Percentiles rank a stretch among this genome's conserved stretches.
Evolutionary conservation across 2,888 invertebrate species (phyloP).

Genomic region (Tenthredo distinguenda): DNA sequence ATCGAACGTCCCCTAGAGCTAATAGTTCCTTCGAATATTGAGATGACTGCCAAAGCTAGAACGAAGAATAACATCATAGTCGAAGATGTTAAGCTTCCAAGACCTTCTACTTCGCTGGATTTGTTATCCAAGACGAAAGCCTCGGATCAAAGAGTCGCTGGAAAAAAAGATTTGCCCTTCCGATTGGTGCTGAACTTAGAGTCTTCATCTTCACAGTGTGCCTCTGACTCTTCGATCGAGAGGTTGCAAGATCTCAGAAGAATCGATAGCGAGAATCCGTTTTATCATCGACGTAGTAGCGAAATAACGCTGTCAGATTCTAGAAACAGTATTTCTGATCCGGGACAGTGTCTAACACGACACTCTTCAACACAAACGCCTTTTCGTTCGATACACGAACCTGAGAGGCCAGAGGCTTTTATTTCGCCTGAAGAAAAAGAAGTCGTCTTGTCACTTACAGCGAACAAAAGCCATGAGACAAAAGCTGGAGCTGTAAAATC

Average conservation of each 20-base stretch:
- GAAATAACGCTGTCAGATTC: not conserved
- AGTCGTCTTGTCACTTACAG: not conserved
- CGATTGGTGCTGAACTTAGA: not conserved
- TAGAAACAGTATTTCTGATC: slow-evolving; percentile 7
- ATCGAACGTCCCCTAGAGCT: not conserved
- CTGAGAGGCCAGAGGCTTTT: not conserved
- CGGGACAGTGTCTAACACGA: slow-evolving; percentile 12
- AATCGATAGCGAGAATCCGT: not conserved
- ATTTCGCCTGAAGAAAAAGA: not conserved
- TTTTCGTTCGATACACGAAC: not conserved
- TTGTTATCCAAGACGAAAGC: not conserved
- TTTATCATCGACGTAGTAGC: not conserved
- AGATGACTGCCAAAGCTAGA: not conserved
- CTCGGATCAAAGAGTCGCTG: not conserved
- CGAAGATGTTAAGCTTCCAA: not conserved
- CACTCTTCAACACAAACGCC: not conserved
- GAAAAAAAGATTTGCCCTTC: not conserved
- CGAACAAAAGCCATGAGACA: not conserved
- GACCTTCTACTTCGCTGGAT: not conserved
- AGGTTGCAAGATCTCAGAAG: not conserved
- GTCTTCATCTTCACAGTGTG: not conserved
- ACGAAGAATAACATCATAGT: not conserved
- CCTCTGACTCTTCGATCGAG: slow-evolving; percentile 24
- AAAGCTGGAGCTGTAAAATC: not conserved
- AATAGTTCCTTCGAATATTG: slow-evolving; percentile 1